These are phyloP conservation scores for Clytia hemisphaerica DNA, from an alignment of 30 jellyfish, hydroid and myxozoan genomes.

Conservation along the genomic window DNA sequence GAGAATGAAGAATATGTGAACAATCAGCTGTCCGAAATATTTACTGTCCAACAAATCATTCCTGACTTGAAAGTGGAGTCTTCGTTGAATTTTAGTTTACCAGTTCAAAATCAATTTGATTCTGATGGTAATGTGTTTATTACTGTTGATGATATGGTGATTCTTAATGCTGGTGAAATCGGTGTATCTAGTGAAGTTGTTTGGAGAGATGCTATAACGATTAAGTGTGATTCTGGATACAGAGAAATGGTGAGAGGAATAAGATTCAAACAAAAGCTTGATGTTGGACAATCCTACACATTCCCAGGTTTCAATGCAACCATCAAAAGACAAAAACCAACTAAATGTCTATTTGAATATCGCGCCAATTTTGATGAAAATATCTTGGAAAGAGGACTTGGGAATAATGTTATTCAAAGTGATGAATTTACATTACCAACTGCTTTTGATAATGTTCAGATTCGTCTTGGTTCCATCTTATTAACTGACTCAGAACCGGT, in stretches of 20 bases:
- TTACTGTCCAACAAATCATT: slow-evolving; percentile 2
- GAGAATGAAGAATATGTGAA: slow-evolving; percentile 5
- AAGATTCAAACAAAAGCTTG: too few species aligned
- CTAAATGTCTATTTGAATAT: not conserved
- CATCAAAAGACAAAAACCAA: not conserved
- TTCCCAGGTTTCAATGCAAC: not conserved
- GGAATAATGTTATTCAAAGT: not conserved
- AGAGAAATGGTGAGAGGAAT: too few species aligned
- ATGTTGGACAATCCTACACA: not conserved
- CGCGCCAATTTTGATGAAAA: not conserved
- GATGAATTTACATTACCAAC: not conserved
- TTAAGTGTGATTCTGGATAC: too few species aligned
- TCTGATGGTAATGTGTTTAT: too few species aligned
- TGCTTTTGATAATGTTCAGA: not conserved
- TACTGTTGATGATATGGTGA: too few species aligned
- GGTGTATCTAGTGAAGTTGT: too few species aligned
- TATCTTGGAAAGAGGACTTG: not conserved
- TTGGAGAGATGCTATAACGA: too few species aligned
- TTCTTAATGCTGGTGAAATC: too few species aligned
- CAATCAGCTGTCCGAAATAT: not conserved
- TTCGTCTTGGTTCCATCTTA: not conserved
- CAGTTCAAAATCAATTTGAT: too few species aligned
- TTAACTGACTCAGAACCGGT: too few species aligned
- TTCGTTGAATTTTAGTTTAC: too few species aligned
- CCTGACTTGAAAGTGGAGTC: slow-evolving; percentile 19